phyloP scores from a whole-genome alignment of 2,888 invertebrate genomes.

The Cryptocephalus moraei region DNA sequence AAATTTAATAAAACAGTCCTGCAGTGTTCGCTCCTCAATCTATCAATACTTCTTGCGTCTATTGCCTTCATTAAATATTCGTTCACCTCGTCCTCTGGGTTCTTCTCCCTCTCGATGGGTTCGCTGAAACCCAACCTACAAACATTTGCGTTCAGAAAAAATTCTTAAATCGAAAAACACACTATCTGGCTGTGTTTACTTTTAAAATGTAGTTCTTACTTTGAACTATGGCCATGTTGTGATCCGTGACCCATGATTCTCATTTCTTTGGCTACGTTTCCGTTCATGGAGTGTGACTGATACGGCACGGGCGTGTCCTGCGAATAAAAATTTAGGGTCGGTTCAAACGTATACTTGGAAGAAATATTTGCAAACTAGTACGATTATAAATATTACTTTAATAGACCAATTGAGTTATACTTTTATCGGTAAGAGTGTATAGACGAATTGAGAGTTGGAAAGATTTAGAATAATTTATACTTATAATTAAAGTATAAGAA shows the following conservation, averaged over 20 bases:
- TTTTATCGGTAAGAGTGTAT: too few relatives aligned
- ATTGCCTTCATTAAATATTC: constrained; percentile 94
- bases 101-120: constrained; percentile 53
- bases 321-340: constrained; percentile 3
- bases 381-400: too few relatives aligned
- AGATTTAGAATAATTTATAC: too few relatives aligned
- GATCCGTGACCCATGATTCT: constrained; percentile 85
- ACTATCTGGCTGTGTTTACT: too few relatives aligned
- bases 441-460: too few relatives aligned
- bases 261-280: constrained; percentile 79
- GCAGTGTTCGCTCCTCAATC: constrained; percentile 81
- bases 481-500: too few relatives aligned
- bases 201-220: too few relatives aligned
- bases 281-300: constrained; percentile 54
- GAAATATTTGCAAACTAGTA: too few relatives aligned
- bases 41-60: constrained; percentile 87
- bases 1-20: constrained; percentile 76
- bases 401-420: too few relatives aligned
- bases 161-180: too few relatives aligned
- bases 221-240: constrained; percentile 53
- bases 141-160: not conserved
- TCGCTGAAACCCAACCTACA: constrained; percentile 66
- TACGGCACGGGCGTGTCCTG: constrained; percentile 53
- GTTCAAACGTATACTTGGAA: too few relatives aligned
- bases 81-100: constrained; percentile 89